Percentiles rank a stretch among this genome's conserved stretches.
Conservation (phyloP, 2,113 vertebrate species). For the Clarias gariepinus region DNA sequence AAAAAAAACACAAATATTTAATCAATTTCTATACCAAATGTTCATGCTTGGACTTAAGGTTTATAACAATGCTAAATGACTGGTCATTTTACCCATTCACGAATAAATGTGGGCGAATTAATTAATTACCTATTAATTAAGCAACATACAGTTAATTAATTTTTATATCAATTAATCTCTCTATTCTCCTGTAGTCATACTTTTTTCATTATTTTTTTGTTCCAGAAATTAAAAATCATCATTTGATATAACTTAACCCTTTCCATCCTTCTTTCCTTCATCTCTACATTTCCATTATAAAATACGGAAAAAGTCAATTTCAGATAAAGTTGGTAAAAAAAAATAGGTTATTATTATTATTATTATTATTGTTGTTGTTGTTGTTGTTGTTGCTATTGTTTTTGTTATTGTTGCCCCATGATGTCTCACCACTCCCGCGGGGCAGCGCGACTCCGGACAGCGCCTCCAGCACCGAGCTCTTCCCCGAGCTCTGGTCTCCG, state of each 20-base stretch:
- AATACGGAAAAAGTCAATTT: no score
- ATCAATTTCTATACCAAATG: not conserved
- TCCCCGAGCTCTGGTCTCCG: constrained; percentile 85
- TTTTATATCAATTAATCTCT: not conserved
- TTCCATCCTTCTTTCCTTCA: no score
- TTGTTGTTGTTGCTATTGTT: not conserved
- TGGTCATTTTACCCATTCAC: no score
- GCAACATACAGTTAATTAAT: no score
- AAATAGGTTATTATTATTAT: no score
- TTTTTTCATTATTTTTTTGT: not conserved
- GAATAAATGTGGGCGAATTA: no score
- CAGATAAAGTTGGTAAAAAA: not conserved
- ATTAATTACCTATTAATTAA: not conserved
- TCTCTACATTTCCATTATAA: no score
- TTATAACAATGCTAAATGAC: not conserved
- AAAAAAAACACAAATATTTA: no score
- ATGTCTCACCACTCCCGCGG: constrained; percentile 78
- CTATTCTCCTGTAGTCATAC: not conserved
- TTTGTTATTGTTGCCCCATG: not conserved
- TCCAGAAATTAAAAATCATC: not conserved
- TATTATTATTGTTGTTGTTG: no score
- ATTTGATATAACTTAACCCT: no score
- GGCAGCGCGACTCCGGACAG: constrained; percentile 85
- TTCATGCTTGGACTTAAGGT: not conserved
- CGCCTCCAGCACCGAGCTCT: constrained; percentile 88